A percentile compares a stretch with the other conserved stretches of the same genome.
Evolutionary conservation across 2,113 vertebrate species (phyloP).

Genomic region (Isichthys henryi): DNA sequence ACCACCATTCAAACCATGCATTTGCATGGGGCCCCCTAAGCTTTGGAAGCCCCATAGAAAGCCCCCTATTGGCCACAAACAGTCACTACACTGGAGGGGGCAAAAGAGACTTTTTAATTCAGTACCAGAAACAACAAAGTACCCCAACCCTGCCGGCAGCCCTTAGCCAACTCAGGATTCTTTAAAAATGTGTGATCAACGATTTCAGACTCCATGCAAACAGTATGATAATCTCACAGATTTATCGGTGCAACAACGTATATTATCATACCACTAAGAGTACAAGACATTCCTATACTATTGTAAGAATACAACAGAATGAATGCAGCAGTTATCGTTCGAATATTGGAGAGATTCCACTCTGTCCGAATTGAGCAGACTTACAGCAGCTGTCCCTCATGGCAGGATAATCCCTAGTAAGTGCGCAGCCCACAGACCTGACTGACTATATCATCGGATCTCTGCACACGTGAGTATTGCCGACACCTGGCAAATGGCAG

Average conservation of each 20-base stretch:
- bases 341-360: neutral
- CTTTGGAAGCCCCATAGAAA: neutral
- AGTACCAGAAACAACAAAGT: neutral
- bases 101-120: neutral
- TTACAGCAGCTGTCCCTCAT: neutral
- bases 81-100: neutral
- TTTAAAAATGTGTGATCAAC: neutral
- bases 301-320: neutral
- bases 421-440: neutral
- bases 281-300: neutral
- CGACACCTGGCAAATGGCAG: neutral
- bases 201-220: neutral
- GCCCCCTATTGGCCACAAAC: neutral
- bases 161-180: neutral
- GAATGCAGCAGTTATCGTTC: neutral
- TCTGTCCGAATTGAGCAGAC: neutral
- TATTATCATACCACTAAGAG: neutral
- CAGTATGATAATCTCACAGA: neutral
- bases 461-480: neutral
- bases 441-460: neutral
- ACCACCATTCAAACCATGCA: neutral
- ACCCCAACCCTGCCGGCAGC: neutral
- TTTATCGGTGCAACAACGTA: neutral
- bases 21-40: neutral
- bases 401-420: neutral